Conservation (phyloP, 2,888 invertebrate genomes). For the Azorinus chamasolen region DNA sequence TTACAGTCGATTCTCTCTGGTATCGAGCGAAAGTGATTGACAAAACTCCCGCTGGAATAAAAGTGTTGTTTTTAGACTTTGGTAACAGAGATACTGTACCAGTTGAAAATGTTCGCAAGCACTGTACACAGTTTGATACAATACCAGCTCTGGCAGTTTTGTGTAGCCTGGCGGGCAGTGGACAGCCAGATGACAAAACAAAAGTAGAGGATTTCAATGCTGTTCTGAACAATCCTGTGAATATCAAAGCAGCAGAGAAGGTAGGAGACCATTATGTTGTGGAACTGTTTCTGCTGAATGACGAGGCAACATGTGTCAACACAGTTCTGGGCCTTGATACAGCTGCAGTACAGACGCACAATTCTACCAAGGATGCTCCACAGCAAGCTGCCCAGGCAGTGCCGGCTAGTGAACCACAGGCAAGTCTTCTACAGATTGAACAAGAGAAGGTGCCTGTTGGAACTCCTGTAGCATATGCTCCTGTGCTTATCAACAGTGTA, state of each 20-base stretch:
- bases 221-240: slow-evolving; percentile 27
- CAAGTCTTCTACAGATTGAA: not conserved
- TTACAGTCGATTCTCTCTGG: slow-evolving; percentile 43
- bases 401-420: not conserved
- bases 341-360: not conserved
- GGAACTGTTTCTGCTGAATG: slow-evolving; percentile 30
- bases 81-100: slow-evolving; percentile 76
- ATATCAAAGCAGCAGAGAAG: slow-evolving; percentile 21
- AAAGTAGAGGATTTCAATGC: slow-evolving; percentile 36
- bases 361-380: not conserved
- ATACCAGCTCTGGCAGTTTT: slow-evolving; percentile 70
- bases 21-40: slow-evolving; percentile 50
- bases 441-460: slow-evolving; percentile 13
- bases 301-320: slow-evolving; percentile 19
- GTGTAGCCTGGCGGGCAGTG: slow-evolving; percentile 59
- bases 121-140: slow-evolving; percentile 47
- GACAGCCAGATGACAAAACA: slow-evolving; percentile 22
- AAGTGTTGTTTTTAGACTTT: slow-evolving; percentile 82
- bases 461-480: slow-evolving; percentile 16
- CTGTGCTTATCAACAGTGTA: slow-evolving; percentile 50
- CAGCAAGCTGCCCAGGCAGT: not conserved
- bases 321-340: slow-evolving; percentile 18
- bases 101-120: slow-evolving; percentile 48
- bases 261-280: slow-evolving; percentile 35
- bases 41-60: slow-evolving; percentile 25